These are phyloP conservation scores for Netelia virgata DNA, from an alignment of 2,888 invertebrate species.

Conservation along the genomic window DNA sequence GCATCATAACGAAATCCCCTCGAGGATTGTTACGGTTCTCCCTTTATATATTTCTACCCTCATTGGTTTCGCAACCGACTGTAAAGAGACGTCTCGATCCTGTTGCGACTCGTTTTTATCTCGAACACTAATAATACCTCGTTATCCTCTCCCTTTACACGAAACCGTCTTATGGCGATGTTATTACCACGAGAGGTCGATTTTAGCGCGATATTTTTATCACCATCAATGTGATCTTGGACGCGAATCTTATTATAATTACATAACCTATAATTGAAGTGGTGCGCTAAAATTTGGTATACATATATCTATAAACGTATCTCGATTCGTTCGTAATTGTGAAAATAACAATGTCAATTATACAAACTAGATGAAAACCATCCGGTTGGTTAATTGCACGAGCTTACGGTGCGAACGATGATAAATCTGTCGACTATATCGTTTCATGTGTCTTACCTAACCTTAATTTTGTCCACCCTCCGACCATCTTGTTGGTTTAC, in stretches of 20 bases:
- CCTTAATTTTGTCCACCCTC: not conserved
- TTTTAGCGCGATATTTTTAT: no score
- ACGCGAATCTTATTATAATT: not conserved
- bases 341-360: conserved; percentile 11
- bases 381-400: not conserved
- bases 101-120: not conserved
- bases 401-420: no score
- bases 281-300: not conserved
- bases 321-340: not conserved
- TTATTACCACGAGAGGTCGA: not conserved
- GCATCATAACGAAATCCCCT: not conserved
- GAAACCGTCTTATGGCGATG: no score
- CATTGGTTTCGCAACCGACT: not conserved
- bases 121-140: not conserved
- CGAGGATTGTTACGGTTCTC: not conserved
- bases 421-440: no score
- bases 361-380: not conserved
- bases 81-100: no score
- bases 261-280: not conserved
- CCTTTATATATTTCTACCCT: not conserved
- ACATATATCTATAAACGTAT: not conserved
- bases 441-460: not conserved
- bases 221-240: no score
- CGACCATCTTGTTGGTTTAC: conserved; percentile 62
- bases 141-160: no score